These are phyloP conservation scores for Azemiops feae DNA, from an alignment of 2,113 vertebrate genomes.

Conservation along the genomic window DNA sequence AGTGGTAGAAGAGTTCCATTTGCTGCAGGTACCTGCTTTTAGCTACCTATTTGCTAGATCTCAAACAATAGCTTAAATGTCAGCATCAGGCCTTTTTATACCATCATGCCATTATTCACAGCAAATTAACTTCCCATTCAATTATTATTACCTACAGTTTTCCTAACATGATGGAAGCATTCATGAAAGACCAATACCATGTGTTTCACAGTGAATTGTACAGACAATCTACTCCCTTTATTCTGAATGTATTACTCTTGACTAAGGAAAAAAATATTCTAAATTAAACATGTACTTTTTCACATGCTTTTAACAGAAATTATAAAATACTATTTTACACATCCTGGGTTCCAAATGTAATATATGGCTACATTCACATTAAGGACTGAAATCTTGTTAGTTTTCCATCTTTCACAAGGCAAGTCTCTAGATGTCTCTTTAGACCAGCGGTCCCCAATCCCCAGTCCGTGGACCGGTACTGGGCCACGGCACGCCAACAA, in stretches of 20 bases:
- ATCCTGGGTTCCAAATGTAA: conserved; percentile 7
- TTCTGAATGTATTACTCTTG: conserved; percentile 10
- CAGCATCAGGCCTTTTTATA: conserved; percentile 3
- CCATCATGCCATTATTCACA: conserved; percentile 45
- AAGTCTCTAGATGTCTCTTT: background rate
- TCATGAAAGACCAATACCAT: conserved; percentile 35
- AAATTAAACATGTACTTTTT: conserved; percentile 3
- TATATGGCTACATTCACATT: background rate
- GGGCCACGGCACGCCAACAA: too few species aligned
- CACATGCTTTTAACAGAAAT: conserved; percentile 24
- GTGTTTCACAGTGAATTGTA: conserved; percentile 9
- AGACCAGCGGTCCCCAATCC: too few species aligned
- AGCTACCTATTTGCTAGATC: conserved; percentile 7
- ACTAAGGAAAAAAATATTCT: conserved; percentile 30
- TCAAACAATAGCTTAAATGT: conserved; percentile 14
- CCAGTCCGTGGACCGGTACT: too few species aligned
- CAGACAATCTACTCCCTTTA: background rate
- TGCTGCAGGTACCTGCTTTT: conserved; percentile 15
- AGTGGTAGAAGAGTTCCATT: conserved; percentile 1
- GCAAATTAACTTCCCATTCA: conserved; percentile 33
- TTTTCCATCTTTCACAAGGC: background rate
- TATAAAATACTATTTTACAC: background rate
- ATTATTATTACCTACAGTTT: conserved; percentile 31
- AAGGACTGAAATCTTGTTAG: background rate
- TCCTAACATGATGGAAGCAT: conserved; percentile 38